Percentiles rank a stretch among this genome's conserved stretches.
These are phyloP conservation scores for Hypomecis punctinalis DNA, from an alignment of 2,888 invertebrate species.

Conservation along the genomic window DNA sequence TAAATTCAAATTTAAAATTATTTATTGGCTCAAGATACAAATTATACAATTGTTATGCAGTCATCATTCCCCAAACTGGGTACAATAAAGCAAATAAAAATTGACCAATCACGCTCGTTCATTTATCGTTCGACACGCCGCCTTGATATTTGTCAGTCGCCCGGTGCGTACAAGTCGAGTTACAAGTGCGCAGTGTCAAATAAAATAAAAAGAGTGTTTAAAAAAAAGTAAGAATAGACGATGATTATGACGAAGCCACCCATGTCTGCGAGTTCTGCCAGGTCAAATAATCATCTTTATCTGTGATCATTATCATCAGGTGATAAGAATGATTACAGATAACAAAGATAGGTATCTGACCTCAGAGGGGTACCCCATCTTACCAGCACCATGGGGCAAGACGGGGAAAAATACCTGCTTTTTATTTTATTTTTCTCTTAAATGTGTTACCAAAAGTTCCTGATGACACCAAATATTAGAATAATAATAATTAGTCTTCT, in stretches of 20 bases:
- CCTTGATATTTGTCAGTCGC: not conserved
- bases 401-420: conserved; percentile 1
- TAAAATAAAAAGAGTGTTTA: too few species aligned
- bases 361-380: conserved; percentile 1
- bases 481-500: not conserved
- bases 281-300: conserved; percentile 33
- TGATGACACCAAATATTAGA: conserved; percentile 4
- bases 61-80: too few species aligned
- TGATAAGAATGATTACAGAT: too few species aligned
- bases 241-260: conserved; percentile 36
- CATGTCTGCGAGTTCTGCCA: conserved; percentile 37
- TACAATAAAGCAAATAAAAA: too few species aligned
- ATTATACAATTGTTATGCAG: too few species aligned
- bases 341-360: too few species aligned
- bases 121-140: not conserved
- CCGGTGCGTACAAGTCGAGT: too few species aligned
- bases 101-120: conserved; percentile 1
- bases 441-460: not conserved
- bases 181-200: too few species aligned
- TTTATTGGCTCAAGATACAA: too few species aligned
- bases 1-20: too few species aligned
- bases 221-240: conserved; percentile 34
- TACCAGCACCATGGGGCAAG: conserved; percentile 7
- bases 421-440: not conserved
- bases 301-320: conserved; percentile 7